A percentile compares a stretch with the other conserved stretches of the same genome.
Conservation (phyloP, 2,888 invertebrate species). For the Drosophila atripex region DNA sequence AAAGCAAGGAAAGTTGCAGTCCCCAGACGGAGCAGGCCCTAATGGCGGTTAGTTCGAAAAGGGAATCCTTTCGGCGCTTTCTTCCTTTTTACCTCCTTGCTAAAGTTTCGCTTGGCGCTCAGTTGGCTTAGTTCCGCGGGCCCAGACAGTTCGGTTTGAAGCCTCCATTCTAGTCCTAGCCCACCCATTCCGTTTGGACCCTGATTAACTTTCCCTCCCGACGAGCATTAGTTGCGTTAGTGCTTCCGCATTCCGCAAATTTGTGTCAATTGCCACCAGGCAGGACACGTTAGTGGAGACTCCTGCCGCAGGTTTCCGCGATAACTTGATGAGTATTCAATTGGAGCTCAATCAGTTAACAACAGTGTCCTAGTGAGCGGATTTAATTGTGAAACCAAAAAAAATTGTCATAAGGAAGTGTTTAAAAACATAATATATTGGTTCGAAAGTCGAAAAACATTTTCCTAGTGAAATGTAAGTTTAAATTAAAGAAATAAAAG, state of each 20-base stretch:
- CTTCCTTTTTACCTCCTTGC: slow-evolving; percentile 35
- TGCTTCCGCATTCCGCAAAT: slow-evolving; percentile 75
- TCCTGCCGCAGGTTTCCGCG: slow-evolving; percentile 39
- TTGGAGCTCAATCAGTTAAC: slow-evolving; percentile 76
- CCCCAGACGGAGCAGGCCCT: slow-evolving; percentile 42
- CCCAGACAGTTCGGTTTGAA: slow-evolving; percentile 49
- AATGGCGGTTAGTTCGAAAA: slow-evolving; percentile 59
- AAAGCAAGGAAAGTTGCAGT: slow-evolving; percentile 46
- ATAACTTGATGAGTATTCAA: slow-evolving; percentile 71
- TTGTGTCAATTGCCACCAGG: slow-evolving; percentile 73
- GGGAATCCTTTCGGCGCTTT: slow-evolving; percentile 40
- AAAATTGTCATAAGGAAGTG: not conserved
- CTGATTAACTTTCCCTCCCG: slow-evolving; percentile 44
- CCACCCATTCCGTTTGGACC: slow-evolving; percentile 19
- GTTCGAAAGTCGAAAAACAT: not conserved
- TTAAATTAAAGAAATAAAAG: not conserved
- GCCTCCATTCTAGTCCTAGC: slow-evolving; percentile 1
- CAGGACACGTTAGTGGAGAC: slow-evolving; percentile 31
- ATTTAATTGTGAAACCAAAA: slow-evolving; percentile 13
- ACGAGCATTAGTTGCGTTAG: slow-evolving; percentile 60
- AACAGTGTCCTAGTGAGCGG: slow-evolving; percentile 56
- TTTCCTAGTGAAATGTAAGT: slow-evolving; percentile 52
- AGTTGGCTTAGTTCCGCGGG: slow-evolving; percentile 58
- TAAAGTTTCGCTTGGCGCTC: slow-evolving; percentile 59
- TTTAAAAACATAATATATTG: not conserved